Base-by-base conservation (phyloP, 1,140 invertebrate species). In the Drosophila rhopaloa region DNA sequence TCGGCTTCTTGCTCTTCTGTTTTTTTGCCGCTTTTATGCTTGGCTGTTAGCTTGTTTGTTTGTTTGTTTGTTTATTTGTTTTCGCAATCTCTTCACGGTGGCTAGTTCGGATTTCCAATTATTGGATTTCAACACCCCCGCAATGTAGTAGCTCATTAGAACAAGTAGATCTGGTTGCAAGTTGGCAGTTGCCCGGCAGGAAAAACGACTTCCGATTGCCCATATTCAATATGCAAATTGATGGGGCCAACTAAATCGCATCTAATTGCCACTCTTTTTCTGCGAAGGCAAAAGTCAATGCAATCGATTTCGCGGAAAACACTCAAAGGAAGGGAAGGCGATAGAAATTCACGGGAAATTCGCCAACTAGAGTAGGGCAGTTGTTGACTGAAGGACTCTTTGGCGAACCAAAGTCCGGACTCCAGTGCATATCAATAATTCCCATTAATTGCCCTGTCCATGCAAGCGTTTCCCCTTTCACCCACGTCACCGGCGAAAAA, bases 81-180 rank as follows among this genome's bases (percentile, higher is more conserved):
- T 76, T 76, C 29, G 59, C 57, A 79, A 81, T 75, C 76, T 63
- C 48, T 72, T 83, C 61, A 57, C 68, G 72, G 76, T 59, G 60
- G 61, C 54, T 74, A 65, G 79, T 80, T 82, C 55, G 27, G 73
- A 68, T 76, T 76, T 71, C 62, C 68, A 81, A 85, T 86, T 85
- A 81, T 74, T 75, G 37, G 63, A 78, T 86, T 75, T 81, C 63
- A 68, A 55, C 59, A 65, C 65, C 65, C 48, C 29, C 51, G 24
- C 55, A 35, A 11, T 10, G 58, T 11, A 48, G 38, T 46, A 63
- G 60, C 67, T 78, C 74, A 86, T 83, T 88, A 71, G 67, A 41
- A 47, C 57, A 70, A 80, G 57, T 67, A 67, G 53, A 66, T 53
- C 27, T 43, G 24, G 24, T 24, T 24, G 24, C 24, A 24, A 24